A percentile compares a stretch with the other conserved stretches of the same genome.
These are phyloP conservation scores for Drosophila albomicans DNA, from an alignment of 1,140 invertebrate species.

Conservation along the genomic window DNA sequence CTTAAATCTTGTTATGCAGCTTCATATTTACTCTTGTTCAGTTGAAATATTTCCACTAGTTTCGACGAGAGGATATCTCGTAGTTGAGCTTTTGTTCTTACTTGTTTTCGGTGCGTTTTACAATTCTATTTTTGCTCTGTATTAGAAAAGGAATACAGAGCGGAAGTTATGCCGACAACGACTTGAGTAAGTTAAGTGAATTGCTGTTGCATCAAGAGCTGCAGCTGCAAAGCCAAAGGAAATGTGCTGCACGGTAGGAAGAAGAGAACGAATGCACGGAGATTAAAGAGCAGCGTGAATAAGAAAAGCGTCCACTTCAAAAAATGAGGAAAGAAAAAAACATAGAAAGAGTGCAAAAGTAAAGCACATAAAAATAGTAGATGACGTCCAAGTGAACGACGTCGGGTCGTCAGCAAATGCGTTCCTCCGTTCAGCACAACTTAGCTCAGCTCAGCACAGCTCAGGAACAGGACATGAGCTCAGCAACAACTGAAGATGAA, in stretches of 20 bases:
- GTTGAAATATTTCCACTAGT: too few species aligned
- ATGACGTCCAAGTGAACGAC: constrained; percentile 44
- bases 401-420: constrained; percentile 28
- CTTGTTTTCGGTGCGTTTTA: constrained; percentile 16
- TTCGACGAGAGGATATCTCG: not conserved
- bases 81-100: not conserved
- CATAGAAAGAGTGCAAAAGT: constrained; percentile 2
- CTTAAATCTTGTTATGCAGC: too few species aligned
- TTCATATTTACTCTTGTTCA: too few species aligned
- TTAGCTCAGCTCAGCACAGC: constrained; percentile 13
- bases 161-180: constrained; percentile 81
- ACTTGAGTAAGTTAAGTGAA: constrained; percentile 82
- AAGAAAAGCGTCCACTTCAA: constrained; percentile 18
- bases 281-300: constrained; percentile 59
- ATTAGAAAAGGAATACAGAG: constrained; percentile 29
- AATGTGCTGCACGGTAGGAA: constrained; percentile 50
- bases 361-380: constrained; percentile 43
- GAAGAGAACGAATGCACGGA: constrained; percentile 16
- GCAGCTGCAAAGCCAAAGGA: constrained; percentile 51
- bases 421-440: constrained; percentile 14
- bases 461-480: constrained; percentile 18
- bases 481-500: constrained; percentile 12
- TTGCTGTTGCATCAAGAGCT: constrained; percentile 57
- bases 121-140: constrained; percentile 2
- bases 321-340: constrained; percentile 9